These are phyloP conservation scores for Lophura swinhoii DNA, from an alignment of 2,797 vertebrate species.

Conservation along the genomic window DNA sequence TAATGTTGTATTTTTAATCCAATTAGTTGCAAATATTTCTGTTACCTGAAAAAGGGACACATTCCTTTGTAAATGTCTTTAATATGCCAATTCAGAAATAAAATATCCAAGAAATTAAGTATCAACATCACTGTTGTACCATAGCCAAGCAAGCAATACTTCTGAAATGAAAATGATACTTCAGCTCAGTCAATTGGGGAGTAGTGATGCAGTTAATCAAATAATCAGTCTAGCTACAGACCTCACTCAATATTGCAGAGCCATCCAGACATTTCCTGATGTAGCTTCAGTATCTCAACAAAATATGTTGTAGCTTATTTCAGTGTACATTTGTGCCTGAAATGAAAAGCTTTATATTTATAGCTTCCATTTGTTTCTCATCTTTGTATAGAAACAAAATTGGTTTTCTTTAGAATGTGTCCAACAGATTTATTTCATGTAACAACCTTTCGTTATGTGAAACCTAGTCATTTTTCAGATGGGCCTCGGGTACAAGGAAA, in stretches of 20 bases:
- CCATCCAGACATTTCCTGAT: not conserved
- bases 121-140: not conserved
- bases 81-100: not conserved
- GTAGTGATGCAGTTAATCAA: conserved; percentile 37
- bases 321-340: not conserved
- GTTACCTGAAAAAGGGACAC: not conserved
- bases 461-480: not conserved
- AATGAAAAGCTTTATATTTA: conserved; percentile 14
- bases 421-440: conserved; percentile 4
- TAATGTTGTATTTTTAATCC: not conserved
- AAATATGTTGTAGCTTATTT: conserved; percentile 2
- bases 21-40: not conserved
- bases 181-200: not conserved
- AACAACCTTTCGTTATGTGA: not conserved
- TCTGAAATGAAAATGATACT: conserved; percentile 19
- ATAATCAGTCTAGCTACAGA: not conserved
- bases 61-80: not conserved
- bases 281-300: not conserved
- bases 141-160: not conserved
- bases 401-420: not conserved
- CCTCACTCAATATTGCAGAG: not conserved
- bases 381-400: not conserved
- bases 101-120: conserved; percentile 29
- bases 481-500: not conserved
- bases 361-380: conserved; percentile 6